These are phyloP conservation scores for Bombus turneri DNA, from an alignment of 1,140 invertebrate species.

Conservation along the genomic window DNA sequence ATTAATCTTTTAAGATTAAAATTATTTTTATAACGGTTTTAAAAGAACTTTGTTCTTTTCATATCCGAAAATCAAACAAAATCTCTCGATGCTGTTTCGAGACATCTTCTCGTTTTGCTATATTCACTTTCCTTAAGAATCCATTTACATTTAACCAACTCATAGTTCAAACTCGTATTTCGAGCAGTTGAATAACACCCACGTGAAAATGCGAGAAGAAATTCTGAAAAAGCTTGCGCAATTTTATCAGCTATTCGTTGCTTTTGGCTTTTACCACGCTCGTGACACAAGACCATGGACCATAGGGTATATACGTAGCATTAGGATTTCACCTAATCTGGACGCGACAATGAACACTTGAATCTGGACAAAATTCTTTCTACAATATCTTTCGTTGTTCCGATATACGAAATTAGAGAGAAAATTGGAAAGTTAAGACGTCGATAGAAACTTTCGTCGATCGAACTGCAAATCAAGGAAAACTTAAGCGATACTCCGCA, in stretches of 20 bases:
- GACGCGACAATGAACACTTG: background rate
- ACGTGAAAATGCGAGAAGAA: background rate
- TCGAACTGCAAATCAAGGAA: background rate
- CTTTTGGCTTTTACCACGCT: background rate
- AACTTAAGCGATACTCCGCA: slow-evolving; percentile 16
- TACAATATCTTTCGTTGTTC: background rate
- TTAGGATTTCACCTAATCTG: background rate
- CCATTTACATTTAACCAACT: background rate
- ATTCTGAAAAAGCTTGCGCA: background rate
- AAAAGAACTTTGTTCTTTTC: background rate
- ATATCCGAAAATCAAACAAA: background rate
- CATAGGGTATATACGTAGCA: background rate
- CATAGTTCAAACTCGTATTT: background rate
- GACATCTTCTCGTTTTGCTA: too few relatives aligned
- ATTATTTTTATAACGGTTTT: too few relatives aligned
- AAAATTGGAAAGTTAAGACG: slow-evolving; percentile 28
- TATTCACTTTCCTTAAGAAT: too few relatives aligned
- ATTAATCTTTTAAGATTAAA: too few relatives aligned
- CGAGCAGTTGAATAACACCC: background rate
- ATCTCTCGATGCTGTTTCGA: background rate
- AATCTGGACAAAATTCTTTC: background rate
- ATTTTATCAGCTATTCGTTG: background rate
- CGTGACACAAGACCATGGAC: background rate
- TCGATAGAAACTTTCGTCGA: background rate
- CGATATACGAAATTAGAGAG: background rate